Evolutionary conservation across 2,888 invertebrate genomes (phyloP).

Genomic region (Orthosia gothica): DNA sequence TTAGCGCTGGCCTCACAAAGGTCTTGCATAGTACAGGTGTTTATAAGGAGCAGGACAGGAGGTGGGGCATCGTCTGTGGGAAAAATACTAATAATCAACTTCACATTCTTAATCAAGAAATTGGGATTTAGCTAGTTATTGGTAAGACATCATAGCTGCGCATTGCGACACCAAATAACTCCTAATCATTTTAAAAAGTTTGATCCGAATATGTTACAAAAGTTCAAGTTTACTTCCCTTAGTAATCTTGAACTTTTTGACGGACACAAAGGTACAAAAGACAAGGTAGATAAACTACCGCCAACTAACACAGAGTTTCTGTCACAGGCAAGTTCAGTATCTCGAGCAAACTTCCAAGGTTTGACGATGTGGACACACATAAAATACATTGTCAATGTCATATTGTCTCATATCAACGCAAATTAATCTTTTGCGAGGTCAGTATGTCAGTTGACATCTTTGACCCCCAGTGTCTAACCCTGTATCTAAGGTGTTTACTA

Average conservation of each 20-base stretch:
- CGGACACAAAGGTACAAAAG: slow-evolving; percentile 6
- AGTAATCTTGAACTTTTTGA: slow-evolving; percentile 18
- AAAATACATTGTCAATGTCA: slow-evolving; percentile 50
- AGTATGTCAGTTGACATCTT: slow-evolving; percentile 20
- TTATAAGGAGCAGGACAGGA: too few species aligned
- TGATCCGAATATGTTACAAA: background rate
- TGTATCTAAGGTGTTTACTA: slow-evolving; percentile 1
- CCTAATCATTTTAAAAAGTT: background rate
- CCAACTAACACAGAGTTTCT: slow-evolving; percentile 20
- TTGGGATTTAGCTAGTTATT: background rate
- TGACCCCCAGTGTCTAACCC: slow-evolving; percentile 6
- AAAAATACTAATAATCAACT: too few species aligned
- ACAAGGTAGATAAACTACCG: background rate
- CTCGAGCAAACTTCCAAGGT: slow-evolving; percentile 33
- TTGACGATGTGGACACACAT: slow-evolving; percentile 43
- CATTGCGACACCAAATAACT: background rate
- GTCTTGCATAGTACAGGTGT: too few species aligned
- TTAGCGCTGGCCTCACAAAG: too few species aligned
- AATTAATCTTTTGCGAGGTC: slow-evolving; percentile 58
- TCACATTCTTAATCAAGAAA: too few species aligned
- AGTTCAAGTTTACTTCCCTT: too few species aligned
- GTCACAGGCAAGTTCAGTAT: slow-evolving; percentile 10
- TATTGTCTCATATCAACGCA: slow-evolving; percentile 35
- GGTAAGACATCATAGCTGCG: background rate
- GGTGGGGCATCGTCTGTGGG: too few species aligned